Evolutionary conservation across 1,140 invertebrate genomes (phyloP).

Genomic region (Papilio polytes): DNA sequence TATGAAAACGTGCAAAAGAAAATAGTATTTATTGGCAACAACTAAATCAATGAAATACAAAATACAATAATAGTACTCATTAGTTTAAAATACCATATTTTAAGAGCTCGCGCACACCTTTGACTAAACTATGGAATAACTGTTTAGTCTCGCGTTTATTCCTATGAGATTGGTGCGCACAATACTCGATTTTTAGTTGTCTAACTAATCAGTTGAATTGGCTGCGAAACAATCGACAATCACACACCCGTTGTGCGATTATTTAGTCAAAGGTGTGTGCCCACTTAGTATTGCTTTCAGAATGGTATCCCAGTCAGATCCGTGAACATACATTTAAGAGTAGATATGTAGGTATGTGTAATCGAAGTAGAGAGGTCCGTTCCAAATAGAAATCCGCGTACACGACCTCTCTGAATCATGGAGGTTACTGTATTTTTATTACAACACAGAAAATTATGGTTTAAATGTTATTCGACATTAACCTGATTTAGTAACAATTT

Average conservation of each 20-base stretch:
- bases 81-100: not conserved
- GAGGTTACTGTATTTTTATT: not conserved
- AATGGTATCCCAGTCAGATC: not conserved
- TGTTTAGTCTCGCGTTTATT: too few relatives aligned
- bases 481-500: conserved; percentile 3
- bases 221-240: too few relatives aligned
- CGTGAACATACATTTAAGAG: not conserved
- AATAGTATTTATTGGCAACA: too few relatives aligned
- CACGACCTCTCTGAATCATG: not conserved
- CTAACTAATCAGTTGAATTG: too few relatives aligned
- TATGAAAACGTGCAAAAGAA: too few relatives aligned
- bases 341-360: not conserved
- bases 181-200: too few relatives aligned
- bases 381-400: not conserved
- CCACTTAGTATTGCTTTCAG: not conserved
- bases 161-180: too few relatives aligned
- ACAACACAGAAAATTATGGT: not conserved
- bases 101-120: too few relatives aligned
- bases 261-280: too few relatives aligned
- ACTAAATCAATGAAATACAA: too few relatives aligned
- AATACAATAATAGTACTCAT: not conserved
- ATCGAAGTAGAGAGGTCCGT: not conserved
- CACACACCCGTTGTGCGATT: too few relatives aligned
- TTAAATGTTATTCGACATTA: conserved; percentile 12
- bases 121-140: too few relatives aligned